Evolutionary conservation across 2,888 invertebrate species (phyloP).

Genomic region (Tholera decimalis): DNA sequence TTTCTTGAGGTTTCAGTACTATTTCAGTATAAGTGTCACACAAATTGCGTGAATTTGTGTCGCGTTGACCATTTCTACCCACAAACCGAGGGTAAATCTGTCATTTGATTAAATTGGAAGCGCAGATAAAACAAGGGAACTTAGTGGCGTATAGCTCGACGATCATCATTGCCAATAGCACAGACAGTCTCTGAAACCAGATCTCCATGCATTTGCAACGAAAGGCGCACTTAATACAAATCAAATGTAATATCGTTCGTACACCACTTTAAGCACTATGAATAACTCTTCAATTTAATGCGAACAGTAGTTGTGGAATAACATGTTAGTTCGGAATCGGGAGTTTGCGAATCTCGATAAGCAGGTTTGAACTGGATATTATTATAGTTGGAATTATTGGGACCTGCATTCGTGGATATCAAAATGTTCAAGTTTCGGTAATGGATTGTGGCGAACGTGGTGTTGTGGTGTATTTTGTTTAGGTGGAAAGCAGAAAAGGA

Average conservation of each 20-base stretch:
- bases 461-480: too few species aligned
- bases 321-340: too few species aligned
- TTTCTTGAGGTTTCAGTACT: too few species aligned
- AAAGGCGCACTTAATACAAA: slow-evolving; percentile 35
- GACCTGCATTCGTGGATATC: too few species aligned
- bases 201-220: slow-evolving; percentile 48
- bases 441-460: too few species aligned
- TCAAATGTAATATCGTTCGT: slow-evolving; percentile 17
- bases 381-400: too few species aligned
- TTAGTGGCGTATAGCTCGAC: not conserved
- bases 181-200: slow-evolving; percentile 1
- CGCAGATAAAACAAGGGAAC: not conserved
- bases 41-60: not conserved
- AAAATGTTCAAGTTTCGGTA: too few species aligned
- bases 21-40: not conserved
- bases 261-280: slow-evolving; percentile 5
- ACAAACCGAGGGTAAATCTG: not conserved
- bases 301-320: too few species aligned
- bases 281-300: slow-evolving; percentile 1
- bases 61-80: not conserved
- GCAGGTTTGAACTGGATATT: too few species aligned
- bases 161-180: not conserved
- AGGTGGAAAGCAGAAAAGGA: too few species aligned
- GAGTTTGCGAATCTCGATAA: too few species aligned
- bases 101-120: not conserved